Evolutionary conservation across 2,888 invertebrate genomes (phyloP), one percentile per base, ranked within the genome.

Genomic region (Platycnemis pennipes): DNA sequence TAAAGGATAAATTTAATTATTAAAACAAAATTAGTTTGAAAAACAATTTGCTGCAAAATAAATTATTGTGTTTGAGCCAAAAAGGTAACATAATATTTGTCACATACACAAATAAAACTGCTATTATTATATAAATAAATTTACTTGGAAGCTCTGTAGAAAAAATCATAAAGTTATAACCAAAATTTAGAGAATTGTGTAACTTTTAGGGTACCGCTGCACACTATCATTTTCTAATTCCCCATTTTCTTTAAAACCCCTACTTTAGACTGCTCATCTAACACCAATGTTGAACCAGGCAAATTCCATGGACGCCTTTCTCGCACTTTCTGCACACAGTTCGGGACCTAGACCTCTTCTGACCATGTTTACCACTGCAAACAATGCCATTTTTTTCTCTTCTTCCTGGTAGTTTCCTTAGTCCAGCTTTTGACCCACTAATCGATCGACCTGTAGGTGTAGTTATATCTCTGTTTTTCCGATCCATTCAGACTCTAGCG

Each of bases 301-400:
- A 77, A 49, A 3, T 49, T 11, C 49, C 3, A 3, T 49, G 49
- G 49, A 3, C 19, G 3, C 49, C 49, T 49, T 49, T 49, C 11
- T 49, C 4, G 3, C 49, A 49, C 19, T 49, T 49, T 4, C 11
- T 49, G 49, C 19, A 77, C 31, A 77, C 31, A 77, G 31, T 77
- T 77, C 31, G 8, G 31, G 31, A 77, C 26, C 1, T 31, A 77
- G n/a, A 77, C 77, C 77, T 77, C 7, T 77, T 77, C 77, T 77
- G 77, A 77, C 77, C 77, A 77, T 77, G 26, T n/a, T n/a, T 77
- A 77, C 77, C 77, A 77, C 3, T 77, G 77, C 77, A 19, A 77
- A 77, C 77, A 77, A 22, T 77, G 77, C 77, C 16, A 77, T 77
- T 77, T 77, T 77, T 77, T 4, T 77, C 77, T 2, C 77, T 77